Percentiles rank a stretch among this genome's conserved stretches.
phyloP scores from a whole-genome alignment of 2,113 vertebrate species.

The Neogale vison region DNA sequence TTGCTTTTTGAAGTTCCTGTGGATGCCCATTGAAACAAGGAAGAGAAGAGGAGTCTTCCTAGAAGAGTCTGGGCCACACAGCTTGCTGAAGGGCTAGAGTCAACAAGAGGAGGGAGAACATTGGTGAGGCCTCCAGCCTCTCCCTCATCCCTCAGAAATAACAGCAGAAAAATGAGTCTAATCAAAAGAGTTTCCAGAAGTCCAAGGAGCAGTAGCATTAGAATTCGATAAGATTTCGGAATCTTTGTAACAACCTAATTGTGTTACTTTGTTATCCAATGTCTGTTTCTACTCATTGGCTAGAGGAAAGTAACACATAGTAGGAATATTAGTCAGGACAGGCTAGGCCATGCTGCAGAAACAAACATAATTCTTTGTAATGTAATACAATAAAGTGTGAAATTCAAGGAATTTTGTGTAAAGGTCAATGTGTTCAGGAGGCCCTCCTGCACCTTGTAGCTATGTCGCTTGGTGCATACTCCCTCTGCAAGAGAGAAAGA shows the following conservation, averaged over 20 bases:
- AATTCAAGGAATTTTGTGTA: neutral
- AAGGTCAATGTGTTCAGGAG: neutral
- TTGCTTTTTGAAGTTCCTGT: no score
- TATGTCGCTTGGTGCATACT: neutral
- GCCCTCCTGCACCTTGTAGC: neutral
- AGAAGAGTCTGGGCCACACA: neutral
- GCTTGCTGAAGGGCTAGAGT: neutral
- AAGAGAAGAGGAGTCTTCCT: neutral
- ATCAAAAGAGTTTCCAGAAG: neutral
- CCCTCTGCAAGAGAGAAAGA: neutral
- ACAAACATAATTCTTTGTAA: neutral
- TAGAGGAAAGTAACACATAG: neutral
- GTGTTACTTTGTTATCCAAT: neutral
- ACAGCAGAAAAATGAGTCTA: neutral
- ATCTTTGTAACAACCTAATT: neutral
- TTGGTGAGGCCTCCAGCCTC: neutral
- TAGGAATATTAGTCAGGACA: neutral
- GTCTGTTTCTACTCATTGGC: neutral
- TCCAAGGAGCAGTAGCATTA: neutral
- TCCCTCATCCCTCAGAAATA: neutral
- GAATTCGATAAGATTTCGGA: neutral
- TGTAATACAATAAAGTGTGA: neutral
- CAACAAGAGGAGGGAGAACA: neutral
- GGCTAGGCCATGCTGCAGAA: neutral
- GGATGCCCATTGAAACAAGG: neutral